These are phyloP conservation scores for Apodemus sylvaticus DNA, from an alignment of 2,113 vertebrate genomes.

Conservation along the genomic window DNA sequence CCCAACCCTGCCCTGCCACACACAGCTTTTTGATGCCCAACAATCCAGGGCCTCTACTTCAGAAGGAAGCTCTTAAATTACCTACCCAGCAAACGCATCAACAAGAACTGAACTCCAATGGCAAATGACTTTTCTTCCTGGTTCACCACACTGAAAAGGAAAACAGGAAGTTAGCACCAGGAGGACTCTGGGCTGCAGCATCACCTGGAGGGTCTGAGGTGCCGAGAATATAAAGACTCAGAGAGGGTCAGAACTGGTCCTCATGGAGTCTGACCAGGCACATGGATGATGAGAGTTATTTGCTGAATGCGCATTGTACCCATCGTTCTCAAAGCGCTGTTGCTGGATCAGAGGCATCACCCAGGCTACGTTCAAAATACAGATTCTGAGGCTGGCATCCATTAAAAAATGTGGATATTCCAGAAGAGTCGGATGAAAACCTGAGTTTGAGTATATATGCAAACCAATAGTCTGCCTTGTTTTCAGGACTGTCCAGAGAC, in stretches of 20 bases:
- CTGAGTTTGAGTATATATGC: not conserved
- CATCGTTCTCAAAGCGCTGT: not conserved
- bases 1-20: not conserved
- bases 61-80: not conserved
- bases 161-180: conserved; percentile 52
- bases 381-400: not conserved
- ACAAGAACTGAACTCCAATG: conserved; percentile 95
- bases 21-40: not conserved
- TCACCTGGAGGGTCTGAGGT: not conserved
- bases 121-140: conserved; percentile 97
- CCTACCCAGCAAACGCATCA: conserved; percentile 96
- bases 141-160: conserved; percentile 89
- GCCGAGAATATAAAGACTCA: not conserved
- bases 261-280: rapidly evolving
- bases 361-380: not conserved
- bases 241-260: rapidly evolving
- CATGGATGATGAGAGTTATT: not conserved
- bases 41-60: not conserved
- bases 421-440: not conserved
- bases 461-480: not conserved
- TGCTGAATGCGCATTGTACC: rapidly evolving
- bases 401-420: not conserved
- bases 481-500: not conserved
- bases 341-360: not conserved
- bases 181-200: not conserved